These are phyloP conservation scores for Isotomurus palustris DNA, from an alignment of 2,888 invertebrate genomes.

Conservation along the genomic window DNA sequence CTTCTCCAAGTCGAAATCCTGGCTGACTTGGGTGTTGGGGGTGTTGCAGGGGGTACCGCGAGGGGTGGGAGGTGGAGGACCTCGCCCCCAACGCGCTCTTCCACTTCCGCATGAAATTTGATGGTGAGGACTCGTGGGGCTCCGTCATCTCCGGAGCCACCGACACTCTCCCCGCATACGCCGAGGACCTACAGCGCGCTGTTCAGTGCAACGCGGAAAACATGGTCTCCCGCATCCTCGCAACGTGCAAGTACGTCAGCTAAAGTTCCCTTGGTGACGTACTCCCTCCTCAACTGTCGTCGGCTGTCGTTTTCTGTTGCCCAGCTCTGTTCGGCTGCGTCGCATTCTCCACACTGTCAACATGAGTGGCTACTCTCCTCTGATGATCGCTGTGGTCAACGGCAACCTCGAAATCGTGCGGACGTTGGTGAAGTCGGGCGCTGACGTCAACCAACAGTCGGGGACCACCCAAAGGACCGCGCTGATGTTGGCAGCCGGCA, in stretches of 20 bases:
- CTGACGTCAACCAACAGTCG: conserved; percentile 41
- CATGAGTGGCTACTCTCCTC: conserved; percentile 42
- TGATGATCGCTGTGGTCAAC: conserved; percentile 44
- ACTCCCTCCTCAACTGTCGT: neutral
- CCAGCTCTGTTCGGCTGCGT: conserved; percentile 21
- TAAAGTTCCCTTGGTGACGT: neutral
- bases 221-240: conserved; percentile 34
- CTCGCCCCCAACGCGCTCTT: conserved; percentile 31
- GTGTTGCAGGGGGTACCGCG: conserved; percentile 22
- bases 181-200: conserved; percentile 37
- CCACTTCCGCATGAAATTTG: conserved; percentile 31
- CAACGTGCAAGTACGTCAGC: conserved; percentile 18
- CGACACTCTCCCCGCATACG: conserved; percentile 28
- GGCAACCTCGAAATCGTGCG: conserved; percentile 37
- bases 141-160: conserved; percentile 31
- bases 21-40: neutral
- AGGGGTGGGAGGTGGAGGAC: conserved; percentile 20
- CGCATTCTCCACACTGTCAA: conserved; percentile 32
- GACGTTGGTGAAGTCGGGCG: conserved; percentile 40
- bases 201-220: conserved; percentile 35
- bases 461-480: conserved; percentile 39
- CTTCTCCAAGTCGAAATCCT: too few species aligned
- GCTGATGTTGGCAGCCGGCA: conserved; percentile 44
- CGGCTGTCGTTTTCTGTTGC: neutral
- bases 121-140: conserved; percentile 32